These are phyloP conservation scores for Pantala flavescens DNA, from an alignment of 1,140 invertebrate species.

Conservation along the genomic window DNA sequence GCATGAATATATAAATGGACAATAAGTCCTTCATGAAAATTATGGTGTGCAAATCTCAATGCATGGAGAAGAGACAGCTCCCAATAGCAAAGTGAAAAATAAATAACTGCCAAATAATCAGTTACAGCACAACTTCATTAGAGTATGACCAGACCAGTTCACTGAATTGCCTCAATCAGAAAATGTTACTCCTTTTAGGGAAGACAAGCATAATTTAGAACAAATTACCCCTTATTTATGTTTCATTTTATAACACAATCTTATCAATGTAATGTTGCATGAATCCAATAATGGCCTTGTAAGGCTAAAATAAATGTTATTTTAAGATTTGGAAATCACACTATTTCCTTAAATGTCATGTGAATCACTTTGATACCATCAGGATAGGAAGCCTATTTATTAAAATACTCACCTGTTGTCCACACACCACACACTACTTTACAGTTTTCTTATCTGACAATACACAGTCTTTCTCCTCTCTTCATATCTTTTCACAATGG, in stretches of 20 bases:
- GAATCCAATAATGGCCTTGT: not conserved
- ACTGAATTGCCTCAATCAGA: not conserved
- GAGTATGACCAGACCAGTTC: not conserved
- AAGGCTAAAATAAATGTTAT: not conserved
- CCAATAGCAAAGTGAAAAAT: not conserved
- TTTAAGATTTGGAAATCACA: not conserved
- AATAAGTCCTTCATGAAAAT: not conserved
- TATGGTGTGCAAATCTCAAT: not conserved
- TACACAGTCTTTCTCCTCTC: not conserved
- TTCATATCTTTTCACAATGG: not conserved
- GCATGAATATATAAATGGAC: not conserved
- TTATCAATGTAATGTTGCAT: not conserved
- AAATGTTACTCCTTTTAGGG: not conserved
- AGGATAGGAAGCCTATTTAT: not conserved
- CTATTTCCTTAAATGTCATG: not conserved
- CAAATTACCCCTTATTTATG: not conserved
- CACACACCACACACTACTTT: conserved; percentile 1
- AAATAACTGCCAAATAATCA: not conserved
- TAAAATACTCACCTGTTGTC: conserved; percentile 5
- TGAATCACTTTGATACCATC: not conserved
- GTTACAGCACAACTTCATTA: not conserved
- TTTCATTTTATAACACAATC: not conserved
- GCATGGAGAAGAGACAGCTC: not conserved
- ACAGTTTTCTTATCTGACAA: not conserved
- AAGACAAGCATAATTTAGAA: not conserved